A percentile compares a stretch with the other conserved stretches of the same genome.
phyloP scores from a whole-genome alignment of 2,797 vertebrate species.

The Enoplosus armatus region DNA sequence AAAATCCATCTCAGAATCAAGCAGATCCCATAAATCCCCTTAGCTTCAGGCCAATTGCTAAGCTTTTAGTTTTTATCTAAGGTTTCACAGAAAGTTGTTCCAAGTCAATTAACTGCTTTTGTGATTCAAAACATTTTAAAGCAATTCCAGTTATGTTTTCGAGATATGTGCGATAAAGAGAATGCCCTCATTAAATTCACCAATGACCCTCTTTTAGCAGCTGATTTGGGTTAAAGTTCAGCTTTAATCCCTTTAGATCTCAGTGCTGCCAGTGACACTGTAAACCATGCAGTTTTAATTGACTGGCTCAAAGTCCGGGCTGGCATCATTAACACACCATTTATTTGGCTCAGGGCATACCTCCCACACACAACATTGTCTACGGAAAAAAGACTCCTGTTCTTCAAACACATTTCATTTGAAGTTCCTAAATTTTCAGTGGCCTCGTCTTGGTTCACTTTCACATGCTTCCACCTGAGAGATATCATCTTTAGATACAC shows the following conservation, averaged over 20 bases:
- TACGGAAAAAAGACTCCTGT: background rate
- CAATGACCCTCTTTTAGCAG: conserved; percentile 61
- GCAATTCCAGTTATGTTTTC: conserved; percentile 49
- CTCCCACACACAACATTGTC: conserved; percentile 36
- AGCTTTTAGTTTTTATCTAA: conserved; percentile 47
- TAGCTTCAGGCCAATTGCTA: conserved; percentile 34
- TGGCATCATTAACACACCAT: conserved; percentile 56
- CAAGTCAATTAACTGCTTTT: conserved; percentile 66
- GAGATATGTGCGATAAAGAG: conserved; percentile 51
- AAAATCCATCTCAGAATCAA: conserved; percentile 24
- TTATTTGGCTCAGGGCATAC: conserved; percentile 54
- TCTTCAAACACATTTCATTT: conserved; percentile 20
- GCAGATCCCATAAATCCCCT: conserved; percentile 31
- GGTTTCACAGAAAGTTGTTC: conserved; percentile 51
- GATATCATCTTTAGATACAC: background rate
- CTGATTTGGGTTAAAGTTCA: conserved; percentile 67
- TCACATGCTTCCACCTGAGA: background rate
- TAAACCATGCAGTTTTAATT: conserved; percentile 67
- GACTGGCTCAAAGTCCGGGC: conserved; percentile 61
- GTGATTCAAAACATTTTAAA: conserved; percentile 56
- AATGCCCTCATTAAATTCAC: conserved; percentile 69
- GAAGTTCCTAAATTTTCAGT: background rate
- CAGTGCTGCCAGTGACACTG: conserved; percentile 57
- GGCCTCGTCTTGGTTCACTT: background rate
- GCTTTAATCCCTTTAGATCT: conserved; percentile 73